Evolutionary conservation across 2,888 invertebrate species (phyloP).

Genomic region (Pomacea canaliculata): DNA sequence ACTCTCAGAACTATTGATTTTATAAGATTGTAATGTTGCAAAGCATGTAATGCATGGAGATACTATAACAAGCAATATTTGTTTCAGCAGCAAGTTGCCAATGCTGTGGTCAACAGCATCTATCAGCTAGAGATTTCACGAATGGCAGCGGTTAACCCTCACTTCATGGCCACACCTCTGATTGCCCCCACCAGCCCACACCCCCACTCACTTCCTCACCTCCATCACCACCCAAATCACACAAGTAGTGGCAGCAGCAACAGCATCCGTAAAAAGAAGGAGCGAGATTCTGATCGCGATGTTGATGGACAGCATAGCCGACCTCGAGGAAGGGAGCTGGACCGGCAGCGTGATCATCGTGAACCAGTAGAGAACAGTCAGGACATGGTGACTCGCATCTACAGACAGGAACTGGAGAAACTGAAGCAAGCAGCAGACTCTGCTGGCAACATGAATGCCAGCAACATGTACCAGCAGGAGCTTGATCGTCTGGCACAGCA

Average conservation of each 20-base stretch:
- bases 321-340: not conserved
- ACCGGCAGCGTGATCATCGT: conserved; percentile 1
- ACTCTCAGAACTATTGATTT: no score
- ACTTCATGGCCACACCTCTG: conserved; percentile 30
- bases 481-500: conserved; percentile 82
- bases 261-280: conserved; percentile 6
- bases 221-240: conserved; percentile 32
- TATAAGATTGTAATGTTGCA: no score
- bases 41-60: no score
- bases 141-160: conserved; percentile 28
- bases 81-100: conserved; percentile 58
- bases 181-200: conserved; percentile 24
- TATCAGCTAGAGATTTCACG: conserved; percentile 80
- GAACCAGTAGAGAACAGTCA: conserved; percentile 74
- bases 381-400: conserved; percentile 74
- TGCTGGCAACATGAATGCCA: conserved; percentile 67
- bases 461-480: conserved; percentile 92
- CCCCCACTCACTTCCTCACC: conserved; percentile 19
- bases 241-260: conserved; percentile 11
- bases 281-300: not conserved
- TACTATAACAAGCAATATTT: not conserved
- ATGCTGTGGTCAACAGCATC: conserved; percentile 65
- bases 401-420: conserved; percentile 83
- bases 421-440: conserved; percentile 78
- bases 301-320: not conserved